phyloP scores from a whole-genome alignment of 1,140 invertebrate genomes.

The Brachionus rubens region DNA sequence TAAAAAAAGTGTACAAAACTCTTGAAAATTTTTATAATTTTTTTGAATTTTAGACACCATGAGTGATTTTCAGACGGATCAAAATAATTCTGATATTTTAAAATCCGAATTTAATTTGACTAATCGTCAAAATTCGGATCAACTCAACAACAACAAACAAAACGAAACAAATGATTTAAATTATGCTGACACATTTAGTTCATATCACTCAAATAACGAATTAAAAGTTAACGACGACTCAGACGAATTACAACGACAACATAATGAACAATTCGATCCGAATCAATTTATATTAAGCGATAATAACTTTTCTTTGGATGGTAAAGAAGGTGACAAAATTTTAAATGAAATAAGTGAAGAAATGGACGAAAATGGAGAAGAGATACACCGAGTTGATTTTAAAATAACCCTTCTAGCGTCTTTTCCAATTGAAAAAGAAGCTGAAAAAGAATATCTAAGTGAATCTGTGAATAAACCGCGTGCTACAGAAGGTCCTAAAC shows the following conservation, averaged over 20 bases:
- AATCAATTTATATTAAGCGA: constrained; percentile 27
- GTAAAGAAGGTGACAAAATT: background rate
- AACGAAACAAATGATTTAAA: constrained; percentile 34
- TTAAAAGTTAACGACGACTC: no score
- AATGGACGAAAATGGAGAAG: constrained; percentile 13
- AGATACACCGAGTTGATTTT: background rate
- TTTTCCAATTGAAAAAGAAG: constrained; percentile 31
- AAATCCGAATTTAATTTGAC: constrained; percentile 20
- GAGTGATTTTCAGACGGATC: constrained; percentile 37
- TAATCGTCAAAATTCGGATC: background rate
- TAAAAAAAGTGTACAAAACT: no score
- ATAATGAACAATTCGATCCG: background rate
- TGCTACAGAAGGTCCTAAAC: constrained; percentile 26
- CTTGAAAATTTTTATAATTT: background rate
- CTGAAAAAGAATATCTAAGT: constrained; percentile 5
- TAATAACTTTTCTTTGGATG: constrained; percentile 21
- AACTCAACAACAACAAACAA: constrained; percentile 1
- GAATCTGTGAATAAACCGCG: background rate
- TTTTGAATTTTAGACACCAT: background rate
- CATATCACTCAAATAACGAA: constrained; percentile 11
- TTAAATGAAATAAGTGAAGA: background rate
- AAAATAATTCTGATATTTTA: constrained; percentile 5
- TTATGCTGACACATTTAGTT: constrained; percentile 11
- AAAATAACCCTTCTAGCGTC: constrained; percentile 19
- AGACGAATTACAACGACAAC: background rate